Percentiles rank a stretch among this genome's conserved stretches.
These are phyloP conservation scores for Synanthedon myopaeformis DNA, from an alignment of 2,888 invertebrate genomes.

Conservation along the genomic window DNA sequence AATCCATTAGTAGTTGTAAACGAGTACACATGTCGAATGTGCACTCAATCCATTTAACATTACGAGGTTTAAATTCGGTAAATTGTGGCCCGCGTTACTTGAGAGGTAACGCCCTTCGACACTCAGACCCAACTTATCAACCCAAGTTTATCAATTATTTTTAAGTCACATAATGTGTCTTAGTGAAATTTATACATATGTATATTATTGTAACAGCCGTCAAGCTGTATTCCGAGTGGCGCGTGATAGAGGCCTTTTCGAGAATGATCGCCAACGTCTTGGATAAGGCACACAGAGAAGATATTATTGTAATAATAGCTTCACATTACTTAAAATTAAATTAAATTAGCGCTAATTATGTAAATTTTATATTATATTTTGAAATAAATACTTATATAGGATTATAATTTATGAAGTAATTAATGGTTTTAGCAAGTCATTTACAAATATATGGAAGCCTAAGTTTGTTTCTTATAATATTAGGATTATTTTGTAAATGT, in stretches of 20 bases:
- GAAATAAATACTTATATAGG: no score
- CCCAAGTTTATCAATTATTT: not conserved
- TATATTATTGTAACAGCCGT: not conserved
- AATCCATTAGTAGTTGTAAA: conserved; percentile 60
- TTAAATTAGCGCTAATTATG: no score
- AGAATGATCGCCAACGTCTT: not conserved
- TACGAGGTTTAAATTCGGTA: conserved; percentile 65
- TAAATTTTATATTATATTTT: no score
- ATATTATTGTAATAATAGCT: no score
- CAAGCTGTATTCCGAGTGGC: not conserved
- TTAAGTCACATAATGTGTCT: not conserved
- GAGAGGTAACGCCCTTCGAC: conserved; percentile 10
- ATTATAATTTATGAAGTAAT: no score
- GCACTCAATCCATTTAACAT: conserved; percentile 64
- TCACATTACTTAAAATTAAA: no score
- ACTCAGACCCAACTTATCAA: not conserved
- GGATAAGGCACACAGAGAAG: no score
- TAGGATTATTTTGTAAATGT: no score
- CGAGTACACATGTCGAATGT: conserved; percentile 61
- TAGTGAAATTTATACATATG: not conserved
- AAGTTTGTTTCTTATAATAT: no score
- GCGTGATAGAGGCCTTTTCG: not conserved
- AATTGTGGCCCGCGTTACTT: conserved; percentile 51
- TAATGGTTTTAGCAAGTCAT: no score
- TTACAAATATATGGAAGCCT: no score